These are phyloP conservation scores for Hycleus cichorii DNA, from an alignment of 1,140 invertebrate genomes.

Conservation along the genomic window DNA sequence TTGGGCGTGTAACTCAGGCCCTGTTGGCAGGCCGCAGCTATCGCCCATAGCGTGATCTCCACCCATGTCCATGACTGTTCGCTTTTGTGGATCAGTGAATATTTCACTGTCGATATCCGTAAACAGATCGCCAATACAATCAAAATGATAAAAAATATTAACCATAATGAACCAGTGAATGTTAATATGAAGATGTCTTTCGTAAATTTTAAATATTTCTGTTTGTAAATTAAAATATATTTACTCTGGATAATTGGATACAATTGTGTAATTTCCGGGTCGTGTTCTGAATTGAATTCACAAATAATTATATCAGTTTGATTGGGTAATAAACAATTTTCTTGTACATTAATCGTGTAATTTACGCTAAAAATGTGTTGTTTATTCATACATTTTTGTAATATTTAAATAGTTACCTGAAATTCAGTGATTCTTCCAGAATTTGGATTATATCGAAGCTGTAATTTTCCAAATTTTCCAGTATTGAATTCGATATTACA, in stretches of 20 bases:
- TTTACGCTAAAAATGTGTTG: background rate
- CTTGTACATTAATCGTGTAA: background rate
- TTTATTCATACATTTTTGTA: background rate
- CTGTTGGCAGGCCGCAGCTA: slow-evolving; percentile 35
- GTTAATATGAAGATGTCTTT: slow-evolving; percentile 34
- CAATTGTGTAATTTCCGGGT: background rate
- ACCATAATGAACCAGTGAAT: slow-evolving; percentile 30
- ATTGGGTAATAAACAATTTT: background rate
- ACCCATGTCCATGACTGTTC: slow-evolving; percentile 28
- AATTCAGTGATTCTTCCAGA: slow-evolving; percentile 9
- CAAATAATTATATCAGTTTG: slow-evolving; percentile 9
- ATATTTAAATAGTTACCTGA: background rate
- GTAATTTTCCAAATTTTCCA: slow-evolving; percentile 3
- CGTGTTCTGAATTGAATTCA: background rate
- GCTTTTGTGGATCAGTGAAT: slow-evolving; percentile 19
- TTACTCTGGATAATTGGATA: slow-evolving; percentile 16
- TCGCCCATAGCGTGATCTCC: slow-evolving; percentile 32
- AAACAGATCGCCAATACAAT: slow-evolving; percentile 28
- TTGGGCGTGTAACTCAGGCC: slow-evolving; percentile 28
- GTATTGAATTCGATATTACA: slow-evolving; percentile 3
- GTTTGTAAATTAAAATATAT: slow-evolving; percentile 25
- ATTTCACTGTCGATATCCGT: slow-evolving; percentile 25
- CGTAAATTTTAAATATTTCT: slow-evolving; percentile 18
- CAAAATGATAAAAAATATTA: slow-evolving; percentile 25
- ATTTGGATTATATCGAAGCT: slow-evolving; percentile 8